Evolutionary conservation across 1,140 invertebrate species (phyloP), one percentile per base, ranked within the genome.

Genomic region (Gryllus bimaculatus): DNA sequence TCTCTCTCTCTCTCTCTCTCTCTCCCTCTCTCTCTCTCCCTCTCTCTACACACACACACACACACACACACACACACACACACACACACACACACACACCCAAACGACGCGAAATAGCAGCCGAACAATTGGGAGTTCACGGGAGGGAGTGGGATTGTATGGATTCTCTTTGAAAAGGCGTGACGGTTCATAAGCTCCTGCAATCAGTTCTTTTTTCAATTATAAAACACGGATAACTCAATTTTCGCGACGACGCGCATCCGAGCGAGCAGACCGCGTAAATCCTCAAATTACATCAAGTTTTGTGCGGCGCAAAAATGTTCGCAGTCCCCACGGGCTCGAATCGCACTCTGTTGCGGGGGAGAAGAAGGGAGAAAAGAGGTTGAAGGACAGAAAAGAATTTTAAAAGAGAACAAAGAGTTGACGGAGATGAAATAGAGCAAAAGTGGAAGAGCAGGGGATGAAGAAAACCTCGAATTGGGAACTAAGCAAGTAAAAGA

Each of bases 201-300:
- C 54, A 66, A 66, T 66, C 54, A 66, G 54, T 66, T 66, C 18
- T 66, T 66, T 66, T 66, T 66, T 66, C 54, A 66, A 66, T 66
- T 66, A 66, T 66, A 66, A 66, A 66, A 66, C 54, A 66, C 18
- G 54, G 54, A 66, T 66, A 66, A 66, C 54, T 66, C 54, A 66
- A 66, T 66, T 66, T 66, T 66, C 54, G 18, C 54, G 54, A 18
- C 18, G 54, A 18, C 18, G 54, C 18, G 54, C 54, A 66, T 10
- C 18, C 54, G 54, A 18, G 54, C 18, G 54, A 10, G 10, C 10
- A 18, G 18, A 66, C 18, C 54, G 54, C 54, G 54, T 66, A 66
- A 66, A 66, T 66, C 18, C 54, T 66, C 54, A 66, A 66, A 66
- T 66, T 66, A 66, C 54, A 66, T 66, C 54, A 66, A 66, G 54